Percentiles rank a stretch among this genome's conserved stretches.
Evolutionary conservation across 2,797 vertebrate species (phyloP).

Genomic region (Hozukius guyotensis): DNA sequence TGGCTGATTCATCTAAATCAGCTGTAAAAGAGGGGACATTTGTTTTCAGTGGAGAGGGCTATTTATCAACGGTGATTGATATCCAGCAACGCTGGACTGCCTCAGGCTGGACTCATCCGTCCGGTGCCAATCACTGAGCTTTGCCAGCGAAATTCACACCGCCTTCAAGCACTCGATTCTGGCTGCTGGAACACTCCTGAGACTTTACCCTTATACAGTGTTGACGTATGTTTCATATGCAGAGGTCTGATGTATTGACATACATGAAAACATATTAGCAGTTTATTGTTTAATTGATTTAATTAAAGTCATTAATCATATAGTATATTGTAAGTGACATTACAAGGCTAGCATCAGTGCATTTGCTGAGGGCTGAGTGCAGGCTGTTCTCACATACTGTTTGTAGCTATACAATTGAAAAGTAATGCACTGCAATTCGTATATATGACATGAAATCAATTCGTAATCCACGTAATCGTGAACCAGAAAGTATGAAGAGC

Average conservation of each 20-base stretch:
- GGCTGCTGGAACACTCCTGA: slow-evolving; percentile 19
- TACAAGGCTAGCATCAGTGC: not conserved
- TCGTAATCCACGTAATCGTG: no score
- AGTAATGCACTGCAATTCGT: no score
- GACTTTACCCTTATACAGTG: not conserved
- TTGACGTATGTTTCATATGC: slow-evolving; percentile 5
- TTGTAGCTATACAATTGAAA: no score
- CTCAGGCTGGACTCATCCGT: slow-evolving; percentile 67
- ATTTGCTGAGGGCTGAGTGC: not conserved
- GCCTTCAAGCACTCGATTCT: slow-evolving; percentile 31
- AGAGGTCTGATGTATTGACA: not conserved
- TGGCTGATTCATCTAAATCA: slow-evolving; percentile 78
- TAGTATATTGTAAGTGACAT: not conserved
- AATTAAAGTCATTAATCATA: not conserved
- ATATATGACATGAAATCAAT: no score
- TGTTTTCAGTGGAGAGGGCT: slow-evolving; percentile 66
- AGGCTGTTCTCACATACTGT: no score
- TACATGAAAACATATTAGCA: not conserved
- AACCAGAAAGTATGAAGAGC: no score
- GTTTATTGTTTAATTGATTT: not conserved
- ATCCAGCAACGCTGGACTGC: slow-evolving; percentile 65
- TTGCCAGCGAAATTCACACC: slow-evolving; percentile 60
- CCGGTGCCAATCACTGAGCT: slow-evolving; percentile 68
- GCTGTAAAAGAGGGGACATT: slow-evolving; percentile 69
- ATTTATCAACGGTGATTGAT: slow-evolving; percentile 80